Evolutionary conservation across 2,113 vertebrate species (phyloP).

Genomic region (Passer montanus): DNA sequence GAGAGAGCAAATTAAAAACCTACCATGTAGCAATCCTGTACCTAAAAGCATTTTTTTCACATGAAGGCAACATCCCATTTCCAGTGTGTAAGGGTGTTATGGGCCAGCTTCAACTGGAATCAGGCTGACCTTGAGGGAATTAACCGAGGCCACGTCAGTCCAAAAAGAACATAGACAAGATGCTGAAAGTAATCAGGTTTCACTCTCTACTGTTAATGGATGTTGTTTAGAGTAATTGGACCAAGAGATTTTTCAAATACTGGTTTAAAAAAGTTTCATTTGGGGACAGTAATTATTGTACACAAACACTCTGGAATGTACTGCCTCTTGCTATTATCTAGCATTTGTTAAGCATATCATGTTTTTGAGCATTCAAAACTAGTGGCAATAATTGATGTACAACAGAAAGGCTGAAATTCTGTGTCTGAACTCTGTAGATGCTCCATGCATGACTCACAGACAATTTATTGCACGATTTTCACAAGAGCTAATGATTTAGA

Average conservation of each 20-base stretch:
- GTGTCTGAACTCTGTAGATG: background rate
- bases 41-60: background rate
- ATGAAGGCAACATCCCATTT: accelerated
- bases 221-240: background rate
- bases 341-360: background rate
- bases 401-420: background rate
- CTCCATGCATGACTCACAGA: background rate
- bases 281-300: background rate
- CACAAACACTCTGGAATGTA: background rate
- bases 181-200: background rate
- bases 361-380: background rate
- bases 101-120: background rate
- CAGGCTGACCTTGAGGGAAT: background rate
- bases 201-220: background rate
- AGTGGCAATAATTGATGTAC: background rate
- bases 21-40: accelerated
- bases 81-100: background rate
- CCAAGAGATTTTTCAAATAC: background rate
- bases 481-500: background rate
- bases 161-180: background rate
- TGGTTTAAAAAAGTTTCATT: background rate
- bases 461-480: background rate
- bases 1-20: background rate
- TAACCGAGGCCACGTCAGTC: background rate
- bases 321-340: background rate